Evolutionary conservation across 2,797 vertebrate species (phyloP).

Genomic region (Bovichtus diacanthus): DNA sequence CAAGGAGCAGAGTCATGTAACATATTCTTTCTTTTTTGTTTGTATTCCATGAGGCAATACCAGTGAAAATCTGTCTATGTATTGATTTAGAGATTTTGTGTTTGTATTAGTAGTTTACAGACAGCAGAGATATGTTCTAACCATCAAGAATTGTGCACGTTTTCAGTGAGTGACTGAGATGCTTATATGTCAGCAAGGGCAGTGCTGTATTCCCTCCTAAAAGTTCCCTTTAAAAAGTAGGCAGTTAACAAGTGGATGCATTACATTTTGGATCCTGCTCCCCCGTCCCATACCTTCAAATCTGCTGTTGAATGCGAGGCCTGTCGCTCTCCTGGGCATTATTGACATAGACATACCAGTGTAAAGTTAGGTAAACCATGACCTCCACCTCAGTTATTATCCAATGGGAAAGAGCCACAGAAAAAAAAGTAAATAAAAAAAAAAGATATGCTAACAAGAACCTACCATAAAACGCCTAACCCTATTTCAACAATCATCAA

Average conservation of each 20-base stretch:
- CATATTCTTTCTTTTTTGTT: not conserved
- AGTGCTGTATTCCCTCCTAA: not conserved
- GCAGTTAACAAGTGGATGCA: constrained; percentile 54
- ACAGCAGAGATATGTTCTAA: not conserved
- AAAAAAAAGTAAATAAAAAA: constrained; percentile 18
- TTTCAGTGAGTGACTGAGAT: not conserved
- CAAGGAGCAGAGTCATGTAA: too few relatives aligned
- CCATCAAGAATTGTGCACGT: not conserved
- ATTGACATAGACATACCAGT: constrained; percentile 77
- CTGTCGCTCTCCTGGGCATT: constrained; percentile 63
- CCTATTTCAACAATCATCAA: not conserved
- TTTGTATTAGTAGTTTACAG: not conserved
- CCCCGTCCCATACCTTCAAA: constrained; percentile 46
- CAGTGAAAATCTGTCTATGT: not conserved
- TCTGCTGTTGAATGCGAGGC: constrained; percentile 65
- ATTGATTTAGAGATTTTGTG: not conserved
- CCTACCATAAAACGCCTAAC: not conserved
- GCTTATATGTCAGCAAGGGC: not conserved
- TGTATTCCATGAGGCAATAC: not conserved
- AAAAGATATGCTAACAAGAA: not conserved
- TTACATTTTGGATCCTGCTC: constrained; percentile 40
- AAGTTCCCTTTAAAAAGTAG: not conserved
- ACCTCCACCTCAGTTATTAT: constrained; percentile 49
- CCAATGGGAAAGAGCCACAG: constrained; percentile 32
- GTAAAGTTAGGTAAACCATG: constrained; percentile 69